A percentile compares a stretch with the other conserved stretches of the same genome.
Evolutionary conservation across 1,140 invertebrate species (phyloP).

Genomic region (Hylaeus volcanicus): DNA sequence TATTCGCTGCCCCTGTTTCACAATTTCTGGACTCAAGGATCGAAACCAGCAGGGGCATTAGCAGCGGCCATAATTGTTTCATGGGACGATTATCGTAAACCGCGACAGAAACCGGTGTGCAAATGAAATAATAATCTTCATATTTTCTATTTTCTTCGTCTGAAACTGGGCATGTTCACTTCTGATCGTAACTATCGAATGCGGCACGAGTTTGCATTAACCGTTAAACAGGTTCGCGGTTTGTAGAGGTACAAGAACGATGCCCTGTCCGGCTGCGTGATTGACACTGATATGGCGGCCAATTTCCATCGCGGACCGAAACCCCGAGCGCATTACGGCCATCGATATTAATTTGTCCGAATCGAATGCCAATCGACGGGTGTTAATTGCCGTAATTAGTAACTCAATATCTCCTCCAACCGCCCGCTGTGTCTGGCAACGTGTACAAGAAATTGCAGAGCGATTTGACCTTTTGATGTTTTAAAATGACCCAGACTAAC

Average conservation of each 20-base stretch:
- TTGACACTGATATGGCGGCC: slow-evolving; percentile 32
- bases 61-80: not conserved
- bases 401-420: not conserved
- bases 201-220: slow-evolving; percentile 1
- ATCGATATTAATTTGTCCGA: slow-evolving; percentile 40
- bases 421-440: not conserved
- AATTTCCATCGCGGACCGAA: slow-evolving; percentile 32
- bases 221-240: not conserved
- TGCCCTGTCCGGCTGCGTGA: not conserved
- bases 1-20: not conserved
- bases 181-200: not conserved
- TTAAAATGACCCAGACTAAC: no score
- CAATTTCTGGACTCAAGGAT: not conserved
- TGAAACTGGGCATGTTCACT: not conserved
- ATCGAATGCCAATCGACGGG: slow-evolving; percentile 28
- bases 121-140: slow-evolving; percentile 17
- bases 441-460: not conserved
- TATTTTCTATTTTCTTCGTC: not conserved
- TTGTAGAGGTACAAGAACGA: not conserved
- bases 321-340: not conserved
- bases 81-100: not conserved
- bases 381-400: slow-evolving; percentile 15
- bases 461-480: not conserved
- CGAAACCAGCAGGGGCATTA: not conserved
- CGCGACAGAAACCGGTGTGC: not conserved